These are phyloP conservation scores for Saxicola maurus DNA, from an alignment of 2,797 vertebrate species.

Conservation along the genomic window DNA sequence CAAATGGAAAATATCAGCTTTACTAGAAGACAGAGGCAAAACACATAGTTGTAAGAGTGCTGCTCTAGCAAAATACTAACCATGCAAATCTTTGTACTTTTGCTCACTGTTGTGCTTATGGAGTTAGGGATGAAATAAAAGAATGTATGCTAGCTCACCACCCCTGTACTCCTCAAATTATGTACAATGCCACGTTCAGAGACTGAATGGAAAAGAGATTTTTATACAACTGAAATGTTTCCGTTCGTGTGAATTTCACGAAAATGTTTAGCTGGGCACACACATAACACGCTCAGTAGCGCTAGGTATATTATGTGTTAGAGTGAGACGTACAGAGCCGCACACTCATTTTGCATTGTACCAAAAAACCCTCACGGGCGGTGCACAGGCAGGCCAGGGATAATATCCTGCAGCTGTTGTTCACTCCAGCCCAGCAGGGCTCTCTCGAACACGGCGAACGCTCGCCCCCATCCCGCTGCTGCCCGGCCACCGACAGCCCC, in stretches of 20 bases:
- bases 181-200: rapidly evolving
- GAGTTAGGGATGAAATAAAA: background rate
- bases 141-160: too few relatives aligned
- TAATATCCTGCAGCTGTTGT: rapidly evolving
- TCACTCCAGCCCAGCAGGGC: rapidly evolving
- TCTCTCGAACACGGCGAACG: rapidly evolving
- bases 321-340: rapidly evolving
- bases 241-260: background rate
- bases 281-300: rapidly evolving
- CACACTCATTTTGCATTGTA: rapidly evolving
- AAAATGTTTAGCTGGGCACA: rapidly evolving
- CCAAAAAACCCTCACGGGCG: rapidly evolving
- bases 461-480: background rate
- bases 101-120: rapidly evolving
- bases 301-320: rapidly evolving
- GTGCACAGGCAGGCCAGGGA: rapidly evolving
- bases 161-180: background rate
- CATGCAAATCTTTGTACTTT: background rate
- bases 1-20: background rate
- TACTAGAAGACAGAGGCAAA: background rate
- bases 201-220: background rate
- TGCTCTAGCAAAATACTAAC: background rate
- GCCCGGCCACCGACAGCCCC: background rate
- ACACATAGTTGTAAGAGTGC: rapidly evolving
- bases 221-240: background rate